Evolutionary conservation across 2,113 vertebrate species (phyloP), one percentile per base, ranked within the genome.

Genomic region (Grammomys surdaster): DNA sequence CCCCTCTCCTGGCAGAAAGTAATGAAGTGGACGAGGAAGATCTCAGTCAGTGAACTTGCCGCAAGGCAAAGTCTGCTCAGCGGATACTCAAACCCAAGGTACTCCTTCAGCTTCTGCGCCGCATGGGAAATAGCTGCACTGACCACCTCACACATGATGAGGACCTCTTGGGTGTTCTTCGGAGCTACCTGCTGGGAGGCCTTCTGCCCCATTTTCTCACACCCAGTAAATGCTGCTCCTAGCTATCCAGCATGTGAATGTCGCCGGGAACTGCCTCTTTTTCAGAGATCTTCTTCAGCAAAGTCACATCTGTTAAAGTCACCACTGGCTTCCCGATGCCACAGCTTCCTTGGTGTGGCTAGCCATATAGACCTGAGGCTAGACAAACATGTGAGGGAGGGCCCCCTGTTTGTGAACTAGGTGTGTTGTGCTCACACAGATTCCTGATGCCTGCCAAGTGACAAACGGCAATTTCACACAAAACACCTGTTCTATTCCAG

Each of bases 1-100:
- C 98, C 96, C 76, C 96, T 98, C 46, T 97, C 97, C 48, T 97
- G 1, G 1, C 98, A 98, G 97, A 98, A 98, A 14, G 73, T 60
- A 43, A 98, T 91, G 40, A 98, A 98, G 95, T 98, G 96, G 36
- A 98, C 88, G 73, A 98, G 93, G 95, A 98, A 98, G 95, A 98
- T 97, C 90, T 98, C 85, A 0, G 92, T 98, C 48, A 98, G 95
- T 0, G 86, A 98, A 65, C 97, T 96, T 0, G 90, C 85, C 48
- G 97, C 87, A 0, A 96, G 97, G 33, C 93, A 91, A 43, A 98
- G 97, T 95, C 97, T 98, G 67, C 96, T 98, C n/a, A 89, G 94
- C 3, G 98, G 98, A 80, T 98, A 98, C 73, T 98, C 43, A 1
- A 98, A 98, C 6, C 97, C 98, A 3, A 99, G 96, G 12, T 94